Evolutionary conservation across 2,797 vertebrate species (phyloP).

Genomic region (Dryobates pubescens): DNA sequence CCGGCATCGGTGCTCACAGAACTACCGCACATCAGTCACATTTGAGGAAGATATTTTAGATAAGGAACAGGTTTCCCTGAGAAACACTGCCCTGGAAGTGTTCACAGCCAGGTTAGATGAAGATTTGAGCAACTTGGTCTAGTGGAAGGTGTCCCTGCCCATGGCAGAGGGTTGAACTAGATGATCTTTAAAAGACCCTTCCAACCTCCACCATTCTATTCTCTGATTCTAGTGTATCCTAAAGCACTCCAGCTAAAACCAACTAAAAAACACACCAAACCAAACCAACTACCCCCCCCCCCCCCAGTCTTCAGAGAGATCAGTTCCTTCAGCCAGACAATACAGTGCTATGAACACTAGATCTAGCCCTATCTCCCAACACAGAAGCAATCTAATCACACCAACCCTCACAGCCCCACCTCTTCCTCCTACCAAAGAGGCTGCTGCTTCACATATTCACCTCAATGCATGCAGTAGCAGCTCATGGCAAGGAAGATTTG

Average conservation of each 20-base stretch:
- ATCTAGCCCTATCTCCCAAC: neutral
- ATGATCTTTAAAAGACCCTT: neutral
- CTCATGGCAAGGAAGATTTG: neutral
- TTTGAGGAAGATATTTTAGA: neutral
- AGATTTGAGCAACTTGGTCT: neutral
- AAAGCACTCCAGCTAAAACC: neutral
- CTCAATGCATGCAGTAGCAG: neutral
- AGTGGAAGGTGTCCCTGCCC: neutral
- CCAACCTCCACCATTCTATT: neutral
- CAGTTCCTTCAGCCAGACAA: neutral
- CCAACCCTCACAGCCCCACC: neutral
- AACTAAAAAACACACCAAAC: neutral
- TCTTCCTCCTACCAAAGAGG: neutral
- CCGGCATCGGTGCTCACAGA: neutral
- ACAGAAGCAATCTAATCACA: fast-evolving
- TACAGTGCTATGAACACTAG: neutral
- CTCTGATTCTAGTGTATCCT: neutral
- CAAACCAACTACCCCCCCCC: too few relatives aligned
- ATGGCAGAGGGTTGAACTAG: neutral
- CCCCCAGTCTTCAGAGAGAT: neutral
- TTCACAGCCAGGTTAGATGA: neutral
- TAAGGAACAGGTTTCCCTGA: neutral
- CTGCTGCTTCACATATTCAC: neutral
- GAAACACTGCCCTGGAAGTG: neutral
- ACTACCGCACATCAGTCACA: neutral